Percentiles rank a stretch among this genome's conserved stretches.
phyloP scores from a whole-genome alignment of 2,797 vertebrate genomes.

The Xenentodon cancila region DNA sequence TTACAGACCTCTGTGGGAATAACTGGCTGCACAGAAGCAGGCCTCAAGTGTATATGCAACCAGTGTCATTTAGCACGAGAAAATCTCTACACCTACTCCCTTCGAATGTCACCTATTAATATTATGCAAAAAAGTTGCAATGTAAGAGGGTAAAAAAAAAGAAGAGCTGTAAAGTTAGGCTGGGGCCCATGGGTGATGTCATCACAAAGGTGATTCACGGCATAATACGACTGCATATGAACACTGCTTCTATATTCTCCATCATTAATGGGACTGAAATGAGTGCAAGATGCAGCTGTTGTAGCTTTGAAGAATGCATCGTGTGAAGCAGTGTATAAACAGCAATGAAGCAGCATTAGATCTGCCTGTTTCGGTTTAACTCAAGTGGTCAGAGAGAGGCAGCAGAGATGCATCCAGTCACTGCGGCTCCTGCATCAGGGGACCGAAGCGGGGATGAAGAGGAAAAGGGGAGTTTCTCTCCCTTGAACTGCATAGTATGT shows the following conservation, averaged over 20 bases:
- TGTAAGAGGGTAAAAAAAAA: neutral
- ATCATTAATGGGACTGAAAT: constrained; percentile 17
- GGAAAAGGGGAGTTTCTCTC: constrained; percentile 23
- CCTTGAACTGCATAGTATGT: constrained; percentile 10
- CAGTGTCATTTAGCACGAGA: too few species aligned
- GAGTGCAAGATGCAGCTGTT: constrained; percentile 1
- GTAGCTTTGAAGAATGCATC: constrained; percentile 20
- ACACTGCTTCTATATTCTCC: neutral
- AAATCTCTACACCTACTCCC: too few species aligned
- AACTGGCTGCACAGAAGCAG: too few species aligned
- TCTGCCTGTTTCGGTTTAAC: constrained; percentile 34
- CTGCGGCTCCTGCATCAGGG: constrained; percentile 26
- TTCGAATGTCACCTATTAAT: neutral
- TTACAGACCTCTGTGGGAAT: too few species aligned
- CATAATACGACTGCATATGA: constrained; percentile 3
- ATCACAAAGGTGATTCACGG: neutral
- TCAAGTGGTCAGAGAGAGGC: constrained; percentile 24
- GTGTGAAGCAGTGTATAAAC: constrained; percentile 10
- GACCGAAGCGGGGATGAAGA: constrained; percentile 5
- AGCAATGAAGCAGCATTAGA: constrained; percentile 8
- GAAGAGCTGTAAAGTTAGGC: neutral
- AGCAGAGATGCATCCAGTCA: constrained; percentile 35
- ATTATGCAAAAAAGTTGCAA: neutral
- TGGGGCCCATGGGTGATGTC: neutral
- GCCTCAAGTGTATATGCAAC: too few species aligned